A percentile compares a stretch with the other conserved stretches of the same genome.
phyloP scores from a whole-genome alignment of 92 coral and sea anemone species.

The Phenganax subtilis region DNA sequence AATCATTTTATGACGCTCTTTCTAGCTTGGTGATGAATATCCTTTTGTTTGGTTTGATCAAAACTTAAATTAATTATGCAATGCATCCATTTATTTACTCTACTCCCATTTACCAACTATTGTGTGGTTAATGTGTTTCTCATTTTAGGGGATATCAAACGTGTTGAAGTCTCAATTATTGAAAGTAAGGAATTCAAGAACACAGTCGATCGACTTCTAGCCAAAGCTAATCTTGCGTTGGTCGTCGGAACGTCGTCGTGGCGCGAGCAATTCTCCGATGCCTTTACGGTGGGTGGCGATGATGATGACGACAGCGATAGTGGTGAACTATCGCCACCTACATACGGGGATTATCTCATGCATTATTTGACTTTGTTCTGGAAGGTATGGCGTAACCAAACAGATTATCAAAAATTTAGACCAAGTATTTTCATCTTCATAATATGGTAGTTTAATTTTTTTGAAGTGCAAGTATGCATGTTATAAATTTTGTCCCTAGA shows the following conservation, averaged over 20 bases:
- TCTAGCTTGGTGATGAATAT: too few relatives aligned
- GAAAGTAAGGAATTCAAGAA: conserved; percentile 98
- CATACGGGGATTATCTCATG: conserved; percentile 97
- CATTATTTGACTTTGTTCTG: conserved; percentile 95
- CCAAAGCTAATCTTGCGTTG: conserved; percentile 89
- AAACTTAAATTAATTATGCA: too few relatives aligned
- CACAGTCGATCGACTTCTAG: conserved; percentile 91
- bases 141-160: conserved; percentile 57
- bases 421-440: too few relatives aligned
- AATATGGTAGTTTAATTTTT: too few relatives aligned
- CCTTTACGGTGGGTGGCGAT: conserved; percentile 88
- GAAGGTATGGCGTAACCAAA: conserved; percentile 42
- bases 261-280: conserved; percentile 96
- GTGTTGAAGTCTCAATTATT: conserved; percentile 64
- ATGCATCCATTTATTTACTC: not conserved
- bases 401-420: too few relatives aligned
- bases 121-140: not conserved
- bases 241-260: conserved; percentile 93
- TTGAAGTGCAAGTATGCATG: too few relatives aligned
- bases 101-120: not conserved
- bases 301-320: conserved; percentile 64
- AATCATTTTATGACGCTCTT: too few relatives aligned
- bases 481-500: too few relatives aligned
- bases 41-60: too few relatives aligned
- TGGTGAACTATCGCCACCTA: conserved; percentile 76